A percentile compares a stretch with the other conserved stretches of the same genome.
These are phyloP conservation scores for Ispidina picta DNA, from an alignment of 2,797 vertebrate genomes.

Conservation along the genomic window DNA sequence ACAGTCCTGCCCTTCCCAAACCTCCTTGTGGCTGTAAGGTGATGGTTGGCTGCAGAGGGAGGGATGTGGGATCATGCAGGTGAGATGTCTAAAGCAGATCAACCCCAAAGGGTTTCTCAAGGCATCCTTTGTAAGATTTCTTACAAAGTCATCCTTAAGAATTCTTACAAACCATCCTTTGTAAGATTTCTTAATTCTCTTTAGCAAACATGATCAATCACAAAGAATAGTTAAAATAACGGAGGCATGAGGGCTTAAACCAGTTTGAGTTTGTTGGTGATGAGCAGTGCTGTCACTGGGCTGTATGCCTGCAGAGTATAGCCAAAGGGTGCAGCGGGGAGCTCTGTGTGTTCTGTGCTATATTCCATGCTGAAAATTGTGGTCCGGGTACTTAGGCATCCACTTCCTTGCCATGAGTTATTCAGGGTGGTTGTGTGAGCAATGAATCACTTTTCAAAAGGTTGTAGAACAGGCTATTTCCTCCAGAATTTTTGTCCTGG, in stretches of 20 bases:
- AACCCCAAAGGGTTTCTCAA: neutral
- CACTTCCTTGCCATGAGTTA: neutral
- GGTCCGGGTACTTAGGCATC: neutral
- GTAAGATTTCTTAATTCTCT: neutral
- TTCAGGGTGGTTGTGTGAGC: accelerated
- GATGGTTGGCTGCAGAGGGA: neutral
- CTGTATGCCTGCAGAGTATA: too few relatives aligned
- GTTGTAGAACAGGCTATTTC: neutral
- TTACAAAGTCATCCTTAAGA: too few relatives aligned
- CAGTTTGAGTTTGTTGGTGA: accelerated
- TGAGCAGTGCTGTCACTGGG: neutral
- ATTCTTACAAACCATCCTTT: too few relatives aligned
- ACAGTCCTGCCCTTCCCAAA: neutral
- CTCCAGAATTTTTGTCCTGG: neutral
- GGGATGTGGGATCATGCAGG: neutral
- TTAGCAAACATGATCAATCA: neutral
- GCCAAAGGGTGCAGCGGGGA: neutral
- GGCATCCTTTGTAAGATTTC: neutral
- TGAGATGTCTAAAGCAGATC: accelerated
- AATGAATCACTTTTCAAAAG: neutral
- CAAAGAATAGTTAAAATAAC: neutral
- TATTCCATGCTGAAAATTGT: neutral
- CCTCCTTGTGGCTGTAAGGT: neutral
- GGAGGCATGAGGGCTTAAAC: neutral
- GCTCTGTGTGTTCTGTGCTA: accelerated